These are phyloP conservation scores for Deilephila porcellus DNA, from an alignment of 2,888 invertebrate genomes.

Conservation along the genomic window DNA sequence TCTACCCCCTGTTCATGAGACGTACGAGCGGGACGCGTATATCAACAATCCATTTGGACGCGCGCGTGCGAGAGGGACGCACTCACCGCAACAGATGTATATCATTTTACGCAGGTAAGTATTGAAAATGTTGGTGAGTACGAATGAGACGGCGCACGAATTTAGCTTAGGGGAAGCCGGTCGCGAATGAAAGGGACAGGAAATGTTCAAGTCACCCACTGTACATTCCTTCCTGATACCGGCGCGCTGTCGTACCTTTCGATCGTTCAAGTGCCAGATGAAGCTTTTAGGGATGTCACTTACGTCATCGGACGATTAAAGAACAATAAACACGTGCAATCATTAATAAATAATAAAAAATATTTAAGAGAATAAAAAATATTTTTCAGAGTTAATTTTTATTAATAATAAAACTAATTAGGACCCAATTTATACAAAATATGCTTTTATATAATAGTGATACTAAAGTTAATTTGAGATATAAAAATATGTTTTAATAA, in stretches of 20 bases:
- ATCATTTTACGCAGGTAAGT: slow-evolving; percentile 84
- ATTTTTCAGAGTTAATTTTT: background rate
- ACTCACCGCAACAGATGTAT: slow-evolving; percentile 81
- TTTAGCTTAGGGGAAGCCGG: slow-evolving; percentile 81
- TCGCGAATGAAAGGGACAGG: slow-evolving; percentile 76
- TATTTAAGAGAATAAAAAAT: too few relatives aligned
- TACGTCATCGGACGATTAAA: slow-evolving; percentile 37
- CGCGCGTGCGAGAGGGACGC: slow-evolving; percentile 67
- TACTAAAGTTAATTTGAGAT: background rate
- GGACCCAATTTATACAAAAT: background rate
- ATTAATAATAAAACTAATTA: too few relatives aligned
- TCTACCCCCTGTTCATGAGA: slow-evolving; percentile 83
- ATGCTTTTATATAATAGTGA: background rate
- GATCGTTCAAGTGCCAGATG: slow-evolving; percentile 85
- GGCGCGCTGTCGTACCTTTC: slow-evolving; percentile 83
- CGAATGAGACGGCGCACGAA: slow-evolving; percentile 75
- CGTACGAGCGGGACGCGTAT: slow-evolving; percentile 73
- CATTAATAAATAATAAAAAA: background rate
- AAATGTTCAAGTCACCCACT: slow-evolving; percentile 83
- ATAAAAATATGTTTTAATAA: background rate
- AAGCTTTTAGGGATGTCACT: slow-evolving; percentile 82
- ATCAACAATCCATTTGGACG: slow-evolving; percentile 78
- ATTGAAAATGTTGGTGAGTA: slow-evolving; percentile 82
- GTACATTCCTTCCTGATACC: slow-evolving; percentile 85
- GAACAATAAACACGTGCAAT: slow-evolving; percentile 11